These are phyloP conservation scores for Plectrocnemia conspersa DNA, from an alignment of 1,140 invertebrate species.

Conservation along the genomic window DNA sequence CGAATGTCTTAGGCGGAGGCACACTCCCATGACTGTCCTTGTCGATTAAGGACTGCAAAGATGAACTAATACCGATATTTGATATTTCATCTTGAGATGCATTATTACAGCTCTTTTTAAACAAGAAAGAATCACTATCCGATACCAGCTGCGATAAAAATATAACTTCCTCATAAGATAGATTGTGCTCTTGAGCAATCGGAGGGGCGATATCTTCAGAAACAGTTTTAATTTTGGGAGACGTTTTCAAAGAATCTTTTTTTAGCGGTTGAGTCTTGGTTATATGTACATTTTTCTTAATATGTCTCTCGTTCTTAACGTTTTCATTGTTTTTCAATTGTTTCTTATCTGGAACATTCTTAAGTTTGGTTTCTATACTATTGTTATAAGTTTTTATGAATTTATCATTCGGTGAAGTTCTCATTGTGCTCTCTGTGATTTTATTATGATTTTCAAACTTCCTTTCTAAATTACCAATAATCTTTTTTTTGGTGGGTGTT, in stretches of 20 bases:
- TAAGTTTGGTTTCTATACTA: no score
- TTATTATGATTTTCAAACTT: no score
- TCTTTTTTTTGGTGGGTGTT: neutral
- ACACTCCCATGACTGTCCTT: slow-evolving; percentile 39
- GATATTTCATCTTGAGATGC: slow-evolving; percentile 41
- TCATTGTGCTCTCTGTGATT: no score
- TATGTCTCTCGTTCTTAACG: neutral
- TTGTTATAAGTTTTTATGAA: neutral
- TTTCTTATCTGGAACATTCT: no score
- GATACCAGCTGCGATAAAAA: slow-evolving; percentile 49
- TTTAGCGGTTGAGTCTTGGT: slow-evolving; percentile 1
- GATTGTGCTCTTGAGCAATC: slow-evolving; percentile 41
- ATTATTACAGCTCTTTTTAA: slow-evolving; percentile 12
- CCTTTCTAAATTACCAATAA: neutral
- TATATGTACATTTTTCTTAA: neutral
- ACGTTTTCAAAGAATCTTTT: slow-evolving; percentile 18
- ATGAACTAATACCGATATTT: slow-evolving; percentile 44
- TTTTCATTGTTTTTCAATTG: slow-evolving; percentile 7
- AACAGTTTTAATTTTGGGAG: slow-evolving; percentile 36
- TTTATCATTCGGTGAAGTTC: neutral
- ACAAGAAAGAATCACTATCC: slow-evolving; percentile 41
- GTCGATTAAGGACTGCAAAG: slow-evolving; percentile 48
- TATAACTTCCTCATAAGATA: slow-evolving; percentile 50
- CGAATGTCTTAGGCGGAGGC: slow-evolving; percentile 35
- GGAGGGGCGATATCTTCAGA: slow-evolving; percentile 40